A percentile compares a stretch with the other conserved stretches of the same genome.
These are phyloP conservation scores for Salvelinus alpinus DNA, from an alignment of 2,113 vertebrate genomes.

Conservation along the genomic window DNA sequence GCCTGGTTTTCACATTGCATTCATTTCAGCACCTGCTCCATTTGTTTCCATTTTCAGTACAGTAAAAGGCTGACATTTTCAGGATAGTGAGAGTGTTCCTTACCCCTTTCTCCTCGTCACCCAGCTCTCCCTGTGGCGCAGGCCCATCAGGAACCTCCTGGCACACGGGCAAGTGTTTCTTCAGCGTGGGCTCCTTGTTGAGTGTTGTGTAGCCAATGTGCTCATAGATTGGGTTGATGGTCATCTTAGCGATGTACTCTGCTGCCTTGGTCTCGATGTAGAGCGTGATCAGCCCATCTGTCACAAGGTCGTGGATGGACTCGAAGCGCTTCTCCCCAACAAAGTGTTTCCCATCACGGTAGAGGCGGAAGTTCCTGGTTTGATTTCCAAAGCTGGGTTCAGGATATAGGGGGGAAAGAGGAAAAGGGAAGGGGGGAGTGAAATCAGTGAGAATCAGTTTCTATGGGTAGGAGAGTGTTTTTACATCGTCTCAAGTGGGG, in stretches of 20 bases:
- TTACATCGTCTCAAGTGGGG: too few relatives aligned
- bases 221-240: conserved; percentile 97
- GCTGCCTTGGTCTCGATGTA: conserved; percentile 98
- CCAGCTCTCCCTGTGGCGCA: conserved; percentile 80
- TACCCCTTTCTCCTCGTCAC: conserved; percentile 87
- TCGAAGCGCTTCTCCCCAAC: conserved; percentile 98
- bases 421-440: neutral
- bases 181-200: conserved; percentile 89
- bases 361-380: conserved; percentile 95
- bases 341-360: conserved; percentile 97
- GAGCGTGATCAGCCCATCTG: conserved; percentile 94
- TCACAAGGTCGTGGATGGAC: conserved; percentile 94
- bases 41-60: too few relatives aligned
- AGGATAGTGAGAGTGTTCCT: conserved; percentile 49
- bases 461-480: too few relatives aligned
- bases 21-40: too few relatives aligned
- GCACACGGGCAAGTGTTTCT: conserved; percentile 83
- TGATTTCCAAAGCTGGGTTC: conserved; percentile 87
- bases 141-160: conserved; percentile 83
- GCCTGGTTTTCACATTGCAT: too few relatives aligned
- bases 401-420: neutral
- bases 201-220: conserved; percentile 91
- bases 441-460: too few relatives aligned
- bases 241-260: conserved; percentile 98
- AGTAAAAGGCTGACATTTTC: too few relatives aligned